Evolutionary conservation across 2,888 invertebrate species (phyloP), one percentile per base, ranked within the genome.

Genomic region (Horisme vitalbata): DNA sequence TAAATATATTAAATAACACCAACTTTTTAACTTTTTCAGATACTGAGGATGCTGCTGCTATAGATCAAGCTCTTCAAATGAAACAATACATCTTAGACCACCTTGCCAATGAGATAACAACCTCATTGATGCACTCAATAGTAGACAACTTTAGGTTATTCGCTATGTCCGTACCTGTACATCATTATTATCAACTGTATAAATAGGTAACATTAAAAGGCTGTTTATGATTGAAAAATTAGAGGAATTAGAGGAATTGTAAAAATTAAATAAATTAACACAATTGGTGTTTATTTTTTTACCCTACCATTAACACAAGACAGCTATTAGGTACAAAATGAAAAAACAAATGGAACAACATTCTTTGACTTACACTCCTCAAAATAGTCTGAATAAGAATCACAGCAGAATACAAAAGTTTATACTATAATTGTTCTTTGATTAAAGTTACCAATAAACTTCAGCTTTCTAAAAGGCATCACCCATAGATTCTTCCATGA

Each of bases 401-500:
- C n/a, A n/a, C n/a, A n/a, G n/a, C n/a, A n/a, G n/a, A n/a, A n/a
- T n/a, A n/a, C n/a, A n/a, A n/a, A n/a, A n/a, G n/a, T n/a, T n/a
- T n/a, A n/a, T n/a, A n/a, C n/a, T n/a, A n/a, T n/a, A n/a, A n/a
- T n/a, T n/a, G n/a, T 2, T 7, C 5, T 20, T 20, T 20, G 20
- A 20, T 7, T 26, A 1, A 10, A 26, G n/a, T n/a, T n/a, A 23
- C 4, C 4, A n/a, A 23, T 8, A 4, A 23, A 23, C 2, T 4
- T 1, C 9, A n/a, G n/a, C 7, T 8, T 10, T 10, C 7, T 10
- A 91, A 69, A 91, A 91, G 34, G 86, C 91, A 66, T 88, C 93
- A 41, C 90, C 91, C 59, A 94, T 71, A 12, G 92, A 91, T 64
- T 94, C 94, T 73, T 96, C 95, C 75, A 97, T 91, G 75, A 95